These are phyloP conservation scores for Oryzias sinensis DNA, from an alignment of 2,797 vertebrate species.

Conservation along the genomic window DNA sequence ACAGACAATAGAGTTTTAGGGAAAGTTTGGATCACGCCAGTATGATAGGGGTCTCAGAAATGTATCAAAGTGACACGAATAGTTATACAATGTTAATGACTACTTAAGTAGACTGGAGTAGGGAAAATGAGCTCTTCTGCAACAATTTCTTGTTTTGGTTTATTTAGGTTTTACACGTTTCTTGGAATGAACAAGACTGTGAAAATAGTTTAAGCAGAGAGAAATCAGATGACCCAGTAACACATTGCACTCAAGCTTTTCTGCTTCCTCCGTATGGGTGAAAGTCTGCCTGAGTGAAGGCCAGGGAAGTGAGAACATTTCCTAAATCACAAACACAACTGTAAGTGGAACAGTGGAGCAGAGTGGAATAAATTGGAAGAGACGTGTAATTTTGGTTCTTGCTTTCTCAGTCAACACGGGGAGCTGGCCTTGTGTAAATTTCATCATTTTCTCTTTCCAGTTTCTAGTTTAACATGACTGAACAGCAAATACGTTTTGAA, in stretches of 20 bases:
- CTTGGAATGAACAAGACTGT: too few relatives aligned
- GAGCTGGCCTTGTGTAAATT: conserved; percentile 19
- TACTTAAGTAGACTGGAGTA: too few relatives aligned
- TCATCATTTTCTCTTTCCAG: conserved; percentile 5
- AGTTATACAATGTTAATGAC: too few relatives aligned
- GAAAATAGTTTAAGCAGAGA: too few relatives aligned
- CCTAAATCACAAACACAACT: conserved; percentile 35
- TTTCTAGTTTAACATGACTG: conserved; percentile 15
- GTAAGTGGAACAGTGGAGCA: conserved; percentile 5
- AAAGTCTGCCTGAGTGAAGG: conserved; percentile 28
- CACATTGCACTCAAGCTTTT: conserved; percentile 21
- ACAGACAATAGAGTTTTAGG: too few relatives aligned
- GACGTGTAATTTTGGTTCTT: conserved; percentile 26
- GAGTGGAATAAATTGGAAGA: conserved; percentile 34
- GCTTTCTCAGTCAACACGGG: conserved; percentile 8
- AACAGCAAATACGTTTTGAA: conserved; percentile 17
- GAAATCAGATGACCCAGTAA: too few relatives aligned
- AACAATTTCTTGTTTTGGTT: too few relatives aligned
- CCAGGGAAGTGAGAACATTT: conserved; percentile 15
- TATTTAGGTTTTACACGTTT: too few relatives aligned
- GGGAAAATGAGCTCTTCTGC: too few relatives aligned
- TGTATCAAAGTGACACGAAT: too few relatives aligned
- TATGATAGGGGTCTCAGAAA: too few relatives aligned
- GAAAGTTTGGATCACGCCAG: too few relatives aligned
- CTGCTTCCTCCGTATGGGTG: conserved; percentile 12